Evolutionary conservation across 1,140 invertebrate genomes (phyloP), one percentile per base, ranked within the genome.

Genomic region (Nasonia giraulti): DNA sequence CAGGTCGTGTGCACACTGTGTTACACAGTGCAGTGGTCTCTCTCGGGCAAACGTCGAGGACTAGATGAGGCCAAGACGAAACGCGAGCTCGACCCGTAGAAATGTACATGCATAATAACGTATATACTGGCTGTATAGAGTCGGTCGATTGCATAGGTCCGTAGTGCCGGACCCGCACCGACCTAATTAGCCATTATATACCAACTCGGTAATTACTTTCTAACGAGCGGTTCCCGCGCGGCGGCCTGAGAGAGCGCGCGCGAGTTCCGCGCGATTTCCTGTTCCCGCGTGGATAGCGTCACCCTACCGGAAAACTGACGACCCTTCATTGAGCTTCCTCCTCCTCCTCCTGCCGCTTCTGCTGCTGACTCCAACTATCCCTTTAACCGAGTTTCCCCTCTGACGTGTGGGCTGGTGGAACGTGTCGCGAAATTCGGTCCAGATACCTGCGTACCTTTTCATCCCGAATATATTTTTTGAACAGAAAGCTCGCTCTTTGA

Each of bases 151-250:
- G 85, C 88, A 87, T 85, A 85, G 86, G 82, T 88, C 85, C 80
- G 69, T 37, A 37, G 33, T 82, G 76, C 69, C 80, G 73, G 82
- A 79, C 85, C 75, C 62, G 80, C 81, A 78, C 80, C 83, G 81
- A 83, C 68, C 68, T 83, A 86, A 88, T 88, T 88, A 87, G 81
- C 87, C 71, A 80, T 85, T 82, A 83, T 82, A 83, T 82, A 78
- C 62, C 81, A 85, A 88, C 55, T 87, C 84, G 82, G 84, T 87
- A 87, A 87, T 87, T 87, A 86, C 83, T 87, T 85, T 87, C 86
- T 88, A 86, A 87, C 82, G 84, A 85, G 79, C 71, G 40, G 71
- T 85, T 77, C 44, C 47, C 62, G 33, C 50, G 40, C 74, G 55
- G 20, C 20, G 2, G 55, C 17, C 20, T 62, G 55, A 5, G 55